Evolutionary conservation across 1,140 invertebrate genomes (phyloP).

Genomic region (Ridgeia piscesae): DNA sequence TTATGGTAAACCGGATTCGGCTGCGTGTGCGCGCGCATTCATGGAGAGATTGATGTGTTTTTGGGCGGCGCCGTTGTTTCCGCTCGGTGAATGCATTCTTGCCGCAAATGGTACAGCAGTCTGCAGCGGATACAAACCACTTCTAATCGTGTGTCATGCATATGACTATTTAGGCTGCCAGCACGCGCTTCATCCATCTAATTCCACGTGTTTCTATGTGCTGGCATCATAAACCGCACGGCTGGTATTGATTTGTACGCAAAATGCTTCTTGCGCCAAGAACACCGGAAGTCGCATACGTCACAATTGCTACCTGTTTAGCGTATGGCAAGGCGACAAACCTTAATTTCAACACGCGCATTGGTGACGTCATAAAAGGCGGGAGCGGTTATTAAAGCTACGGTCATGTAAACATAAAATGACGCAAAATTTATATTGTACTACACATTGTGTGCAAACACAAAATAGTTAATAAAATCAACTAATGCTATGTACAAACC

Average conservation of each 20-base stretch:
- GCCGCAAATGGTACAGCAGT: not conserved
- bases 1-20: not conserved
- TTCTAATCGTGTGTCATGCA: not conserved
- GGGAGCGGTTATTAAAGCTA: too few relatives aligned
- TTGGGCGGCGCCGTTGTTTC: not conserved
- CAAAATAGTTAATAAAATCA: too few relatives aligned
- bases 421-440: too few relatives aligned
- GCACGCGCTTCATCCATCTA: not conserved
- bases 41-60: not conserved
- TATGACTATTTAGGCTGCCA: not conserved
- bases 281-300: not conserved
- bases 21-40: not conserved
- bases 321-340: not conserved
- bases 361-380: too few relatives aligned
- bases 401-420: too few relatives aligned
- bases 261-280: not conserved
- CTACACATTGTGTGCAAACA: too few relatives aligned
- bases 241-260: not conserved
- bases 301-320: not conserved
- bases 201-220: not conserved
- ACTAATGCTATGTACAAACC: too few relatives aligned
- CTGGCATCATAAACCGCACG: not conserved
- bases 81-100: not conserved
- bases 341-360: too few relatives aligned
- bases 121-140: not conserved